Evolutionary conservation across 2,888 invertebrate genomes (phyloP).

Genomic region (Myopa testacea): DNA sequence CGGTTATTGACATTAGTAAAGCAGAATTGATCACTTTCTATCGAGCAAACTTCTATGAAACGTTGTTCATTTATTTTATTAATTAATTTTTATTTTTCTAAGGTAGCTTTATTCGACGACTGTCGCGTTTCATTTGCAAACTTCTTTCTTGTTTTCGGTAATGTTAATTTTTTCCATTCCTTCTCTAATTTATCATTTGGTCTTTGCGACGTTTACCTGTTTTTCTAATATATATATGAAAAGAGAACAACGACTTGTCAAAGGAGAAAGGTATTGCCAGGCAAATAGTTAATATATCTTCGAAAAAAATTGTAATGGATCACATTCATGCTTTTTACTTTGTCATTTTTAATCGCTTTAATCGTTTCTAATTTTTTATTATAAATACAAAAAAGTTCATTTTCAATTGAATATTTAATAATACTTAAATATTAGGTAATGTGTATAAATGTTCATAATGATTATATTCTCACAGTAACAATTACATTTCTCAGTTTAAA

Average conservation of each 20-base stretch:
- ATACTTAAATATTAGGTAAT: too few species aligned
- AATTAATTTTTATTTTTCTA: slow-evolving; percentile 27
- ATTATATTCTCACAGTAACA: too few species aligned
- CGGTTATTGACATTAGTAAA: slow-evolving; percentile 67
- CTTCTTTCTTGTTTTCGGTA: not conserved
- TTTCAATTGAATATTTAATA: too few species aligned
- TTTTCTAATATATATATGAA: not conserved
- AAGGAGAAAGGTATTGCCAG: not conserved
- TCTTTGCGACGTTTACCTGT: not conserved
- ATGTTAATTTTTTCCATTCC: not conserved
- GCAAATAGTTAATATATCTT: not conserved
- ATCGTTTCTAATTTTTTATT: too few species aligned
- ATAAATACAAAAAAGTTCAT: too few species aligned
- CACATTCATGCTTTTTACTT: too few species aligned
- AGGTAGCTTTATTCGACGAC: not conserved
- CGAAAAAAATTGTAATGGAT: too few species aligned
- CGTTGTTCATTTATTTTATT: slow-evolving; percentile 32
- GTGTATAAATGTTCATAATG: too few species aligned
- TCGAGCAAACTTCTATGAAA: slow-evolving; percentile 30
- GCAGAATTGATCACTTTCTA: slow-evolving; percentile 52
- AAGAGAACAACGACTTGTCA: not conserved
- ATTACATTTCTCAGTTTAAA: too few species aligned
- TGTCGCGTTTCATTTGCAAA: not conserved
- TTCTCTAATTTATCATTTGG: slow-evolving; percentile 30
- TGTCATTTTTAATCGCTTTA: too few species aligned